A percentile compares a stretch with the other conserved stretches of the same genome.
Conservation (phyloP, 2,888 invertebrate species). For the Eupithecia inturbata region DNA sequence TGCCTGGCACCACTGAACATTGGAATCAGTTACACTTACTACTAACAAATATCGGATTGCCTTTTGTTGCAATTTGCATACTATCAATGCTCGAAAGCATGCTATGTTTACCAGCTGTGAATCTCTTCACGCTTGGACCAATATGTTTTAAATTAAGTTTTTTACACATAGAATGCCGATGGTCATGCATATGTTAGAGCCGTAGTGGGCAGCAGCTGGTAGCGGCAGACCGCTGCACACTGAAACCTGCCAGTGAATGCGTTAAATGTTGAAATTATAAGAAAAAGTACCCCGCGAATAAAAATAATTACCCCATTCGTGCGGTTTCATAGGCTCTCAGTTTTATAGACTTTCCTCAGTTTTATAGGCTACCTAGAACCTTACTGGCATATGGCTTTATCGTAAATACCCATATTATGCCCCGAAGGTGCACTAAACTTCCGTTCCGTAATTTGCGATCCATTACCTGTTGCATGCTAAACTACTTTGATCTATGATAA, state of each 20-base stretch:
- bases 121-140: background rate
- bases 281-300: background rate
- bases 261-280: background rate
- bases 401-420: slow-evolving; percentile 23
- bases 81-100: background rate
- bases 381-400: slow-evolving; percentile 4
- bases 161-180: background rate
- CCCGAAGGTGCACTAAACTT: slow-evolving; percentile 44
- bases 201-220: no score
- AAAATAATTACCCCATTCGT: background rate
- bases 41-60: slow-evolving; percentile 5
- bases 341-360: background rate
- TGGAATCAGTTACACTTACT: slow-evolving; percentile 40
- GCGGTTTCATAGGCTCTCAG: background rate
- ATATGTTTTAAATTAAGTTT: background rate
- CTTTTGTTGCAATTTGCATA: slow-evolving; percentile 15
- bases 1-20: slow-evolving; percentile 42
- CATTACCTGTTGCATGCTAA: slow-evolving; percentile 42
- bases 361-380: slow-evolving; percentile 1
- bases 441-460: slow-evolving; percentile 48
- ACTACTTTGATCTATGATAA: slow-evolving; percentile 36
- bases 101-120: background rate
- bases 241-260: background rate
- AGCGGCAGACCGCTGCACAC: no score
- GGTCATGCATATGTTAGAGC: background rate